phyloP scores from a whole-genome alignment of 2,888 invertebrate species.

The Cheilosia vernalis region DNA sequence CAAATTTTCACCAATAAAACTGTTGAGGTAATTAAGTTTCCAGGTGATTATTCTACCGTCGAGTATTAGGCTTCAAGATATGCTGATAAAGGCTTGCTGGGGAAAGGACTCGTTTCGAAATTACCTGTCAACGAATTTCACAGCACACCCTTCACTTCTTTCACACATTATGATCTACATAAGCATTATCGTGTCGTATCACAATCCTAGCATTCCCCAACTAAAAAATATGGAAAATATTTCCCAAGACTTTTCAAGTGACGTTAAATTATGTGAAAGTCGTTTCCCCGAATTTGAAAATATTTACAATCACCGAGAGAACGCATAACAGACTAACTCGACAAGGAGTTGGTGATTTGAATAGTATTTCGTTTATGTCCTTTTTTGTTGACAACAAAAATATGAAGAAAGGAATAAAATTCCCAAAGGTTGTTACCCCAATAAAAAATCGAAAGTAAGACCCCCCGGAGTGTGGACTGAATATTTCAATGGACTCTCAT shows the following conservation, averaged over 20 bases:
- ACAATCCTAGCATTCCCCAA: too few relatives aligned
- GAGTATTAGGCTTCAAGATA: background rate
- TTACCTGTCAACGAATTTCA: conserved; percentile 13
- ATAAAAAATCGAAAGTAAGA: conserved; percentile 48
- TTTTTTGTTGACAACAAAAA: conserved; percentile 12
- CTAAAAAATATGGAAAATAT: conserved; percentile 2
- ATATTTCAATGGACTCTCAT: conserved; percentile 46
- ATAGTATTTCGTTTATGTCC: conserved; percentile 40
- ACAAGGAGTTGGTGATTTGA: conserved; percentile 36
- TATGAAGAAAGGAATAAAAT: conserved; percentile 24
- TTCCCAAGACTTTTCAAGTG: conserved; percentile 17
- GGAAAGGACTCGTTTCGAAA: background rate
- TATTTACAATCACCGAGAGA: background rate
- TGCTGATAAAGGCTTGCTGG: background rate
- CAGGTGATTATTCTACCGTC: conserved; percentile 9
- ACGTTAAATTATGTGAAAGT: conserved; percentile 21
- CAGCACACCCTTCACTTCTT: conserved; percentile 5
- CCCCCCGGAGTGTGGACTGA: conserved; percentile 32
- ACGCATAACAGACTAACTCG: conserved; percentile 26
- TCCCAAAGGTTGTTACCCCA: conserved; percentile 51
- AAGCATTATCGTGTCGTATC: conserved; percentile 44
- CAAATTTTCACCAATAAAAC: conserved; percentile 33
- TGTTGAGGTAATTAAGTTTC: conserved; percentile 42
- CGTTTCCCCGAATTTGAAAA: conserved; percentile 1
- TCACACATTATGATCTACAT: conserved; percentile 34